Base-by-base conservation (phyloP, 2,113 vertebrate genomes). In the Gasterosteus aculeatus region DNA sequence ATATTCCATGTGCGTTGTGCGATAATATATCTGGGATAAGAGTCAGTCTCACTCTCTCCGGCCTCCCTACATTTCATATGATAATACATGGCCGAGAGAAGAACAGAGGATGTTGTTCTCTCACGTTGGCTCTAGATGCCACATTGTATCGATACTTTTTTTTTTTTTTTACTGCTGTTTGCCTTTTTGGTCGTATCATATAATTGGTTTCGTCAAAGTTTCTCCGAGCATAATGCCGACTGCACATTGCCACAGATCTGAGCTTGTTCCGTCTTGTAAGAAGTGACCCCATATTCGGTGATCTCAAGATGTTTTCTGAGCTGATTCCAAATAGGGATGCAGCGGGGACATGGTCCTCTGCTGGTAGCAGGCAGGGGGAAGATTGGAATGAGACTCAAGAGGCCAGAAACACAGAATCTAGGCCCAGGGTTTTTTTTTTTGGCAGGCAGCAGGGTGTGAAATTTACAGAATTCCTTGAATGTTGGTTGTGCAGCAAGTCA, bases 401-500 rank as follows among this genome's bases (percentile, higher is more conserved):
- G 92, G 93, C 94, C 95, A 95, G 92, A 54, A 95, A 90, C 90
- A 90, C 82, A 41, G 85, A 95, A 94, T 94, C 95, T 95, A 95
- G 94, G 94, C 93, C 94, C 92, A 93, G 92, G 95, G 22, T 26
- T 26, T 92, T 94, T 88, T 44, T 44, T 53, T 94, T 89, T 94
- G 95, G 94, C 94, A 94, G 93, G 92, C 94, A 94, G 86, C 89
- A 92, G 94, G 93, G 94, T 95, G 94, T 95, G 94, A 96, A 95
- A 96, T 95, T 94, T 93, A 94, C 94, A 93, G 84, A 95, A 95
- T 92, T 93, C 94, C 92, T 94, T 93, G 93, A 93, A 93, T 93
- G 94, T 95, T 94, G 93, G 87, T 90, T 71, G 85, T 93, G 91
- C 95, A 95, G 94, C 95, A 95, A 94, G 87, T 89, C 86, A 85